A percentile compares a stretch with the other conserved stretches of the same genome.
These are phyloP conservation scores for Molanna angustata DNA, from an alignment of 2,888 invertebrate species.

Conservation along the genomic window DNA sequence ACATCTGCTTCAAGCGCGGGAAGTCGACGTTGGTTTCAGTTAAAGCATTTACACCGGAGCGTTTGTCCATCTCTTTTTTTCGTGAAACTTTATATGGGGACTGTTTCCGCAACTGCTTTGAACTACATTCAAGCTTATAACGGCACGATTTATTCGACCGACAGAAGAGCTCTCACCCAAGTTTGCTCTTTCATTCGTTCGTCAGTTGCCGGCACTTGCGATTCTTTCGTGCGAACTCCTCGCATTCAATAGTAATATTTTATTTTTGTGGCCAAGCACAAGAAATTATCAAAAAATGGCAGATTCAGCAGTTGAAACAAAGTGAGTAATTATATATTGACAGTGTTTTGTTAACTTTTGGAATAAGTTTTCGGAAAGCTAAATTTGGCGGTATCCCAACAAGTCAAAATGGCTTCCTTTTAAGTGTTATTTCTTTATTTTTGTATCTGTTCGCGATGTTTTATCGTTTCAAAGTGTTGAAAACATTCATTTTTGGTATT, in stretches of 20 bases:
- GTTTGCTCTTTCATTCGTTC: conserved; percentile 32
- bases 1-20: conserved; percentile 35
- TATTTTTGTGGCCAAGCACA: conserved; percentile 10
- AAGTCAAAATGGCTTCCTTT: conserved; percentile 58
- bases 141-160: conserved; percentile 15
- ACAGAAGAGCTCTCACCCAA: conserved; percentile 23
- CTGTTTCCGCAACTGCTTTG: conserved; percentile 6
- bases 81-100: conserved; percentile 6
- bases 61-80: conserved; percentile 30
- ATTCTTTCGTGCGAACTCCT: conserved; percentile 22
- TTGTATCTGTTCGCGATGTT: neutral
- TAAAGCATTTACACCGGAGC: conserved; percentile 20
- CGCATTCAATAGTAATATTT: conserved; percentile 17
- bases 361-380: conserved; percentile 28
- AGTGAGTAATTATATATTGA: conserved; percentile 54
- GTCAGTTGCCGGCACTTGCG: conserved; percentile 30
- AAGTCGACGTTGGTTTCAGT: conserved; percentile 26
- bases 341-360: conserved; percentile 20
- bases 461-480: neutral
- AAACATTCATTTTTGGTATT: neutral
- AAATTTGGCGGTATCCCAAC: conserved; percentile 41
- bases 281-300: conserved; percentile 54
- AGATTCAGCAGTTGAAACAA: conserved; percentile 59
- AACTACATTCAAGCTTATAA: conserved; percentile 6
- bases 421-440: conserved; percentile 15